These are phyloP conservation scores for Butorides virescens DNA, from an alignment of 2,113 vertebrate genomes.

Conservation along the genomic window DNA sequence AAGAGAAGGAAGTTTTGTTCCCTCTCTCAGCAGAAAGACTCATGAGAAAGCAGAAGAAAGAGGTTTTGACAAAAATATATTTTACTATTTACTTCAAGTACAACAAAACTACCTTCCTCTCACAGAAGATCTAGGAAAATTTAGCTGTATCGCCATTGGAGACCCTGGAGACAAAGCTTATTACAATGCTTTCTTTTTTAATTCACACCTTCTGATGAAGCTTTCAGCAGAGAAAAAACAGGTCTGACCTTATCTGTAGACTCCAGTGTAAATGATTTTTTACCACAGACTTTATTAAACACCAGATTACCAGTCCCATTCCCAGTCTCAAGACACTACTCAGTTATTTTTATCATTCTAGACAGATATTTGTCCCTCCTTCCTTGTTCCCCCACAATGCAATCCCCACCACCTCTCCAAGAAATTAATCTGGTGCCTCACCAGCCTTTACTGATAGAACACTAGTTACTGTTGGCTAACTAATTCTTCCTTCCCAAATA, in stretches of 20 bases:
- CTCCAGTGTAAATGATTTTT: not conserved
- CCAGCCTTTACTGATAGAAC: not conserved
- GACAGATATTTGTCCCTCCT: not conserved
- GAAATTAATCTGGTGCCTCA: not conserved
- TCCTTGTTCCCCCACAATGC: not conserved
- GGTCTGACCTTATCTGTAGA: not conserved
- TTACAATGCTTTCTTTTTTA: not conserved
- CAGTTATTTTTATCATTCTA: not conserved
- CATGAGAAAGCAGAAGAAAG: not conserved
- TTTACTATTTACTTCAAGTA: not conserved
- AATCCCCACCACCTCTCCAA: not conserved
- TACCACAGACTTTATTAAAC: not conserved
- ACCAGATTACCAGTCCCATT: not conserved
- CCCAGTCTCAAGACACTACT: not conserved
- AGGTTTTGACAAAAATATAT: not conserved
- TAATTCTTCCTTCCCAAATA: not conserved
- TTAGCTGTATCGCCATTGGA: not conserved
- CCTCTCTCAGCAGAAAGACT: not conserved
- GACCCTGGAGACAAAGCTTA: not conserved
- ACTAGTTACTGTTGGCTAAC: not conserved
- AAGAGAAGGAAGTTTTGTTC: not conserved
- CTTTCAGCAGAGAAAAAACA: not conserved
- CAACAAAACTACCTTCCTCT: not conserved
- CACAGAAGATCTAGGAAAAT: not conserved
- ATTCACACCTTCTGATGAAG: not conserved